Base-by-base conservation (phyloP, 2,888 invertebrate genomes). In the Callyntrura sp. region DNA sequence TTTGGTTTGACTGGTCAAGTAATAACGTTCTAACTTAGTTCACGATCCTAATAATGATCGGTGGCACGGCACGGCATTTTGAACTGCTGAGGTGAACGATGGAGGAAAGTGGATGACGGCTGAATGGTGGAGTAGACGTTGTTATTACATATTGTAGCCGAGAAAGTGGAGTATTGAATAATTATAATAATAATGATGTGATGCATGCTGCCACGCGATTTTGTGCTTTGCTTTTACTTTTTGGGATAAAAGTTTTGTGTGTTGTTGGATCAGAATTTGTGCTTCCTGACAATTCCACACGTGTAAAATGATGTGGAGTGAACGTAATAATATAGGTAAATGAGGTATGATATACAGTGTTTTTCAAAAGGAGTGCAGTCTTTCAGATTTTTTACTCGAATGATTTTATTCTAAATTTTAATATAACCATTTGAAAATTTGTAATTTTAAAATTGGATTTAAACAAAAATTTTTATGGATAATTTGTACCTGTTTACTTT, bases 201-300 rank as follows among this genome's bases (percentile, higher is more conserved):
- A 57, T 73, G 43, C 43, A 73, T 84, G 25, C 25, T 43, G 8
- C 83, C 84, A 84, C 73, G 84, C 73, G 73, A 84, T 73, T 84
- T 84, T 55, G n/a, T 43, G 20, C 57, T 73, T 70, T 57, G 73
- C 57, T 68, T 35, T 51, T 25, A 48, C 35, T 45, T 82, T 48
- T 45, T 23, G 48, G 11, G n/a, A 20, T 43, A 79, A 51, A 23
- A 9, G 25, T 20, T 25, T 35, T 4, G 1, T 51, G 9, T 51
- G 51, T 51, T 51, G 12, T 2, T 51, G 11, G 51, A n/a, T n/a
- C n/a, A n/a, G 51, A 6, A 11, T 51, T 11, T 51, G 51, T 51
- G 51, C 11, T 51, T 51, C 1, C 51, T 51, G 11, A 51, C 51
- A 14, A 11, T 5, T 45, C n/a, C 51, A n/a, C 11, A 51, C n/a